Conservation (phyloP, 1,140 invertebrate genomes). For the Prorops nasuta region DNA sequence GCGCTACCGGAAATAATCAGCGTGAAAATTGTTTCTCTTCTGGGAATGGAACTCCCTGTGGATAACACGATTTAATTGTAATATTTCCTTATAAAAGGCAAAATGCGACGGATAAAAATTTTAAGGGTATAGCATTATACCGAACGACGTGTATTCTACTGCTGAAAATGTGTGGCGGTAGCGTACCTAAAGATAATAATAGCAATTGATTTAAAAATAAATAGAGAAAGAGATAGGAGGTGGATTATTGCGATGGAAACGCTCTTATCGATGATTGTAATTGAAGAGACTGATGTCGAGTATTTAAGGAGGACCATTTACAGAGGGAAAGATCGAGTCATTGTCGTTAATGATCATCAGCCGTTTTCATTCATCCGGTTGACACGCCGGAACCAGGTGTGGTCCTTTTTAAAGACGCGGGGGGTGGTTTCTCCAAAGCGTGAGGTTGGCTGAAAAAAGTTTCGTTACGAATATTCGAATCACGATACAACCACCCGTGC, state of each 20-base stretch:
- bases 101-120: too few relatives aligned
- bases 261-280: slow-evolving; percentile 37
- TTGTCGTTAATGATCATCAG: slow-evolving; percentile 33
- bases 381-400: slow-evolving; percentile 33
- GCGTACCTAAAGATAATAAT: too few relatives aligned
- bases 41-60: too few relatives aligned
- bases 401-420: slow-evolving; percentile 12
- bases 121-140: too few relatives aligned
- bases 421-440: not conserved
- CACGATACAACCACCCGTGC: slow-evolving; percentile 4
- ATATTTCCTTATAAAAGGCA: too few relatives aligned
- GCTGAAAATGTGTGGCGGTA: too few relatives aligned
- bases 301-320: slow-evolving; percentile 35
- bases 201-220: too few relatives aligned
- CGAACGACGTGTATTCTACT: too few relatives aligned
- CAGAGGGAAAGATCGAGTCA: slow-evolving; percentile 28
- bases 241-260: not conserved
- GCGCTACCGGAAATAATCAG: too few relatives aligned
- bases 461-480: slow-evolving; percentile 2
- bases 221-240: not conserved
- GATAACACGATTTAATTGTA: slow-evolving; percentile 19
- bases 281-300: slow-evolving; percentile 31
- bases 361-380: slow-evolving; percentile 34
- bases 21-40: too few relatives aligned
- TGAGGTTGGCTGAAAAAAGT: not conserved